Evolutionary conservation across 2,797 vertebrate genomes (phyloP).

Genomic region (Calcarius lapponicus): DNA sequence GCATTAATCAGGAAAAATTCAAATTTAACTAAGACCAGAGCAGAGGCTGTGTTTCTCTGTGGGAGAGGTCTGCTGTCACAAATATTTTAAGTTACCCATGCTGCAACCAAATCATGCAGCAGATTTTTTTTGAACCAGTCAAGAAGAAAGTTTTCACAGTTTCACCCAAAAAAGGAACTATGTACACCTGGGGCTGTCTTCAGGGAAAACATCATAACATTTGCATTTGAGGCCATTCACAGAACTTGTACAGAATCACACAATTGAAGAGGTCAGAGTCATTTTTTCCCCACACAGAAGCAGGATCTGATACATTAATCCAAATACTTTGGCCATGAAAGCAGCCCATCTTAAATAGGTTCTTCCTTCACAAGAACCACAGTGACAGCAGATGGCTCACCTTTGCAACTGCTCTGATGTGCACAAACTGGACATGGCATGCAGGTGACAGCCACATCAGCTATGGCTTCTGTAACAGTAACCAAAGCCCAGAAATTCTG

Average conservation of each 20-base stretch:
- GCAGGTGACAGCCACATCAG: not conserved
- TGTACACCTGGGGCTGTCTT: slow-evolving; percentile 37
- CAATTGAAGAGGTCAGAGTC: not conserved
- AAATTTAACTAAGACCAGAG: not conserved
- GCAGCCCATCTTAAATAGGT: not conserved
- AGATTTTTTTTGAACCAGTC: not conserved
- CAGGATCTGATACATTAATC: not conserved
- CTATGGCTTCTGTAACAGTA: not conserved
- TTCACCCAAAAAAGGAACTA: slow-evolving; percentile 54
- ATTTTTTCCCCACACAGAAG: not conserved
- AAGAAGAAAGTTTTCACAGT: slow-evolving; percentile 57
- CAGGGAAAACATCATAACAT: not conserved
- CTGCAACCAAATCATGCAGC: not conserved
- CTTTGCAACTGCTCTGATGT: not conserved
- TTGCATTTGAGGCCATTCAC: slow-evolving; percentile 38
- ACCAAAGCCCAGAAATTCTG: not conserved
- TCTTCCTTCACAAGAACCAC: not conserved
- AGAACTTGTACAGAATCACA: not conserved
- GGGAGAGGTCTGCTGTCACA: not conserved
- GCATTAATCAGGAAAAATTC: not conserved
- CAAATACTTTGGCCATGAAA: not conserved
- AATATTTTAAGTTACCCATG: not conserved
- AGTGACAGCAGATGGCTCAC: not conserved
- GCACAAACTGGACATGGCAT: not conserved
- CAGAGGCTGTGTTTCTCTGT: not conserved